Evolutionary conservation across 2,113 vertebrate genomes (phyloP), one percentile per base, ranked within the genome.

Genomic region (Platycercus adscitus): DNA sequence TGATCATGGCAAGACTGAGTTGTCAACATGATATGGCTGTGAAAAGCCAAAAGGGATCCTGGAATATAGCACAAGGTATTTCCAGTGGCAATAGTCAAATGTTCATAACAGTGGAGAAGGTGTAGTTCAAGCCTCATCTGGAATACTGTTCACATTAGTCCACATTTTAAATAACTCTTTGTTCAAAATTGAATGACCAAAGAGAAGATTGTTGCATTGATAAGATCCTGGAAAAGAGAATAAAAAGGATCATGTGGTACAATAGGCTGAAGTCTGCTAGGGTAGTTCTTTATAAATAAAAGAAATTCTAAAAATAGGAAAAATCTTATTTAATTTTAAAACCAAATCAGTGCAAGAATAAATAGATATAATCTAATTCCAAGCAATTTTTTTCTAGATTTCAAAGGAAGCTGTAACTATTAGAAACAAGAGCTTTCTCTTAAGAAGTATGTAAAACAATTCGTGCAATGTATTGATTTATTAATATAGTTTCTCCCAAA

Each of bases 61-160:
- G 91, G 69, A 93, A 95, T 81, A 95, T 33, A 60, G 95, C 35
- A 55, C 2, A 1, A 83, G 11, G 63, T 53, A 66, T 78, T 93
- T 90, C 58, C 76, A 88, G 39, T 92, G 72, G 80, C 94, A 94
- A 91, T 21, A 95, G 58, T 84, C 50, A 91, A 86, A 90, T 56
- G 61, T 70, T 88, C 29, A 0, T 71, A 92, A 84, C 69, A 89
- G 35, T 61, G 56, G 70, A 91, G 92, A 93, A 95, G 55, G 76
- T 73, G 41, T 33, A 96, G 68, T 72, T 83, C 4, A 0, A 94
- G 76, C 20, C 37, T 92, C 49, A 41, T 77, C 64, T 96, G 91
- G 71, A 95, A 95, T 86, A 92, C 46, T 78, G 60, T 66, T 95
- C 80, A 88, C 33, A 73, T 75, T 88, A 90, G 50, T 23, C 69